Base-by-base conservation (phyloP, 2,797 vertebrate species). In the Scomberomorus guttatus region DNA sequence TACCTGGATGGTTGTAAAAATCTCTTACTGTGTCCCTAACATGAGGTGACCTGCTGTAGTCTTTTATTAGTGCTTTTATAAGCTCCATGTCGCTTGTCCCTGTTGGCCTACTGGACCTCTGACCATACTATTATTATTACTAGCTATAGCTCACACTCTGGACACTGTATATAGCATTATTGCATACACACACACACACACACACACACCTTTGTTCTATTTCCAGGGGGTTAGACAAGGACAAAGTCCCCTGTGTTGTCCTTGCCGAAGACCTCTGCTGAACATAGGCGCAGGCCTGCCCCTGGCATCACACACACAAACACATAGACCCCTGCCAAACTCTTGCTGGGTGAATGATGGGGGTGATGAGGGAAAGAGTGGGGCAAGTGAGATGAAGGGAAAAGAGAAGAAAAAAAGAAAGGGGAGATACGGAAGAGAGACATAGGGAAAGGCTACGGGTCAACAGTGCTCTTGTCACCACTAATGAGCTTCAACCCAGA, bases 191-290 rank as follows among this genome's bases (percentile, higher is more conserved):
- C 72, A 73, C 71, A 65, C 68, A 75, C 61, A 50, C 42, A 69
- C 50, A 70, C 79, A 71, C 58, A 86, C 74, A 69, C 65, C 62
- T 82, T 67, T 90, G 85, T 73, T 83, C 88, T 84, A 90, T 90
- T 92, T 93, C 81, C 81, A 84, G 83, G 59, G 87, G 84, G 84
- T 91, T 75, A 87, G 75, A 83, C 89, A 91, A 92, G 91, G 93
- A 93, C 91, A 93, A 73, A 85, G 90, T 92, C 90, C 89, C 90
- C 75, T 75, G 87, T 92, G 91, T 82, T 92, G 92, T 91, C 93
- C 90, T 92, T 93, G 87, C 78, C 29, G 74, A 85, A 89, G 90
- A 90, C 90, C 91, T 91, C 75, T 85, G 86, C 84, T 83, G 74
- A 90, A 90, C 84, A 88, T 79, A 66, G 77, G 57, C 64, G 4